phyloP scores from a whole-genome alignment of 2,888 invertebrate species.

The Toxonevra muliebris region DNA sequence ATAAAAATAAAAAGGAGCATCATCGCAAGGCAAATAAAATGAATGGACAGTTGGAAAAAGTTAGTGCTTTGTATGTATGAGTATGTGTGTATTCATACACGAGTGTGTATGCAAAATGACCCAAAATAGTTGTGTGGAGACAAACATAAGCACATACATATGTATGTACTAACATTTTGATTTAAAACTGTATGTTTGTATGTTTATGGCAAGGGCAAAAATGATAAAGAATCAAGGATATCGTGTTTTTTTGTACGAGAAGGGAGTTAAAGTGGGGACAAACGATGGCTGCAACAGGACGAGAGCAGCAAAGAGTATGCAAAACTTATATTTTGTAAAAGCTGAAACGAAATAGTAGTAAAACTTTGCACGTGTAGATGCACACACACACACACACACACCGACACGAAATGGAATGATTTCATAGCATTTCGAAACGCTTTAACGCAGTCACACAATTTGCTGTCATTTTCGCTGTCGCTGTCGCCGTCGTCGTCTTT shows the following conservation, averaged over 20 bases:
- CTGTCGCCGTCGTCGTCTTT: not conserved
- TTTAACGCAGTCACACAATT: not conserved
- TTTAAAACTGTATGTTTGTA: no score
- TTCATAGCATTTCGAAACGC: conserved; percentile 4
- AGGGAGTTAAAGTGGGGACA: not conserved
- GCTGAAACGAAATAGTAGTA: no score
- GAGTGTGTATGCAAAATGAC: no score
- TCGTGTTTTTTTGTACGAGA: conserved; percentile 8
- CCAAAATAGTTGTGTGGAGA: no score
- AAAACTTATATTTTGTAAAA: no score
- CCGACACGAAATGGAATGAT: no score
- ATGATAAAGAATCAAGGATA: not conserved
- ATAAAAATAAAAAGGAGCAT: conserved; percentile 9
- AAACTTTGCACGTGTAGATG: no score
- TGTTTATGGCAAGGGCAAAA: no score
- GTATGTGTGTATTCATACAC: not conserved
- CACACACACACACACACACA: not conserved
- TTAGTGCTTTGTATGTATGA: not conserved
- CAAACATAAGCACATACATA: no score
- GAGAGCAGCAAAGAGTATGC: not conserved
- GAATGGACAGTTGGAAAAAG: not conserved
- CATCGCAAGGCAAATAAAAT: not conserved
- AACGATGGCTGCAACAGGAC: not conserved
- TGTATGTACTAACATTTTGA: no score
- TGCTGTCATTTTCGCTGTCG: not conserved